A percentile compares a stretch with the other conserved stretches of the same genome.
phyloP scores from a whole-genome alignment of 2,888 invertebrate species.

The Ormia ochracea region DNA sequence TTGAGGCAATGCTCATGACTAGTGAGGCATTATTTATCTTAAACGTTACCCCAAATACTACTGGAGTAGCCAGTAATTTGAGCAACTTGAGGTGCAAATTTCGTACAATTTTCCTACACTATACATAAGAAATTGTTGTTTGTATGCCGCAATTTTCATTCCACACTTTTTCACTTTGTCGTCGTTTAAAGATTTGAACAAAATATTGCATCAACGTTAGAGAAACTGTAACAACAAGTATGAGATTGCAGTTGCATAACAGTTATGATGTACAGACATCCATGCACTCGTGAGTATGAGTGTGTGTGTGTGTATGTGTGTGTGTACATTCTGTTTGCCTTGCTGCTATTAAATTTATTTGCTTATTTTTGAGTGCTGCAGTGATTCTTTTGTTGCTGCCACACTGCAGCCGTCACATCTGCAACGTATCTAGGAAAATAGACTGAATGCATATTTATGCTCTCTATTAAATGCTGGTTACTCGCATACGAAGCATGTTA shows the following conservation, averaged over 20 bases:
- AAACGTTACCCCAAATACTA: conserved; percentile 20
- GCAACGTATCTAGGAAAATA: background rate
- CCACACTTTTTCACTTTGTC: conserved; percentile 33
- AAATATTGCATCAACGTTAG: background rate
- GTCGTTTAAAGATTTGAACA: conserved; percentile 42
- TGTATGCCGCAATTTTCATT: conserved; percentile 41
- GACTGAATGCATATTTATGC: conserved; percentile 43
- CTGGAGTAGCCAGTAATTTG: conserved; percentile 15
- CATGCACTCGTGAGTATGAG: background rate
- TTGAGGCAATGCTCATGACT: too few relatives aligned
- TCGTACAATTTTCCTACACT: background rate
- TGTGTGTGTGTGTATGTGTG: background rate
- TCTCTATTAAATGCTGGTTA: conserved; percentile 21
- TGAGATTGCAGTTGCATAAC: conserved; percentile 1
- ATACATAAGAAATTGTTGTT: background rate
- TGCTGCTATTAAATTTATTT: conserved; percentile 22
- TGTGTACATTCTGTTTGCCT: conserved; percentile 8
- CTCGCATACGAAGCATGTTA: background rate
- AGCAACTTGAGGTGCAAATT: conserved; percentile 27
- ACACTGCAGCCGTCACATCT: background rate
- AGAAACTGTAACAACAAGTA: background rate
- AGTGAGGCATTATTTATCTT: conserved; percentile 41
- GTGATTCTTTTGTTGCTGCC: conserved; percentile 10
- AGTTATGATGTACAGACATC: background rate
- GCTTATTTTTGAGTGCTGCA: conserved; percentile 11